These are phyloP conservation scores for Falcaria lacertinaria DNA, from an alignment of 2,888 invertebrate genomes.

Conservation along the genomic window DNA sequence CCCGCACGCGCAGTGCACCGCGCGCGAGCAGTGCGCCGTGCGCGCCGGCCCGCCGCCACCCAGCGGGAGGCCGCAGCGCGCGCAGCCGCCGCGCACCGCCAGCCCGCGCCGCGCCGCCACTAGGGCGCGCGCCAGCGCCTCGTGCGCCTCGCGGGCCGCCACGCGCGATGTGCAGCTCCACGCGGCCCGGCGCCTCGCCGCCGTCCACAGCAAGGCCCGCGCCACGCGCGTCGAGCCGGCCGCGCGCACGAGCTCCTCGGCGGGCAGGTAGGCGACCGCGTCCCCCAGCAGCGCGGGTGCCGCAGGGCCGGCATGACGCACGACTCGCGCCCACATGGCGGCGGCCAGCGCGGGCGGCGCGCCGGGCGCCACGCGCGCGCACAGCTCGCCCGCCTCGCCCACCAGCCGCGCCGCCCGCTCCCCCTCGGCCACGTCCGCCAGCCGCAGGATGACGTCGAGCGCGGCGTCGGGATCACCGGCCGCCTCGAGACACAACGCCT, in stretches of 20 bases:
- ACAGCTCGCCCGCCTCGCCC: constrained; percentile 45
- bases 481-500: constrained; percentile 61
- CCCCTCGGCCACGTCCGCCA: constrained; percentile 25
- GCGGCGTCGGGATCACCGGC: constrained; percentile 60
- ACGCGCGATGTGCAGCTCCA: constrained; percentile 39
- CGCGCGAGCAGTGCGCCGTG: constrained; percentile 59
- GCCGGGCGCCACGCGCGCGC: constrained; percentile 46
- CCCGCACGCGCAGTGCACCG: constrained; percentile 49
- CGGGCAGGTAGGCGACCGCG: constrained; percentile 53
- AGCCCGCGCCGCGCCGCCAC: constrained; percentile 43
- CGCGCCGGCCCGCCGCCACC: constrained; percentile 31
- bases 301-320: constrained; percentile 31
- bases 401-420: constrained; percentile 23
- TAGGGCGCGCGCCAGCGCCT: constrained; percentile 48
- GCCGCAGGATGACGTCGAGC: constrained; percentile 46
- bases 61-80: constrained; percentile 43
- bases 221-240: constrained; percentile 41
- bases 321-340: constrained; percentile 47
- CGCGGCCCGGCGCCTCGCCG: constrained; percentile 28
- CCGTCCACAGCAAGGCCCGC: constrained; percentile 35
- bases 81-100: constrained; percentile 54
- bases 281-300: constrained; percentile 50
- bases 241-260: constrained; percentile 41
- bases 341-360: constrained; percentile 39
- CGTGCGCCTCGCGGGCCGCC: constrained; percentile 46